Evolutionary conservation across 2,888 invertebrate genomes (phyloP).

Genomic region (Clanis bilineata): DNA sequence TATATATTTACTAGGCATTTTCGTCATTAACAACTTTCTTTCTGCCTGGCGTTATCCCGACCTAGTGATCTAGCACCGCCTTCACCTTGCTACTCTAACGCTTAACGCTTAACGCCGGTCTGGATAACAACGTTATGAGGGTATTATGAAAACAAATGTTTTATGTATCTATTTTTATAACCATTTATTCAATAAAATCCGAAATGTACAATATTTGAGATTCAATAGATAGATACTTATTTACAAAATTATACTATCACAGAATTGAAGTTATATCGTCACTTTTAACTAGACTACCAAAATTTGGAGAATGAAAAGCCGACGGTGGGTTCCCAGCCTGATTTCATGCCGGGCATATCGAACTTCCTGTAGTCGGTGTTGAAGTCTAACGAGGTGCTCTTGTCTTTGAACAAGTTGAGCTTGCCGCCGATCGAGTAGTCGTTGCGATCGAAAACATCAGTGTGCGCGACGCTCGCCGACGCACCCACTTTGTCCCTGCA

Average conservation of each 20-base stretch:
- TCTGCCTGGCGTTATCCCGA: too few relatives aligned
- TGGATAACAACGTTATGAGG: too few relatives aligned
- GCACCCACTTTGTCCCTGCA: conserved; percentile 20
- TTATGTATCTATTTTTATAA: too few relatives aligned
- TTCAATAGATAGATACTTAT: background rate
- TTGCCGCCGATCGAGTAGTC: conserved; percentile 16
- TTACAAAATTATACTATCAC: background rate
- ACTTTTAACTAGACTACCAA: background rate
- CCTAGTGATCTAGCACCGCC: too few relatives aligned
- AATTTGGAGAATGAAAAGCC: conserved; percentile 15
- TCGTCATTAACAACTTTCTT: too few relatives aligned
- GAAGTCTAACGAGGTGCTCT: conserved; percentile 13
- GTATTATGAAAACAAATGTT: too few relatives aligned
- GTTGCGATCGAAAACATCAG: conserved; percentile 14
- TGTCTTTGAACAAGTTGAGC: conserved; percentile 5
- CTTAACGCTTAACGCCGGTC: too few relatives aligned
- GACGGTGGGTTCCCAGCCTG: conserved; percentile 13
- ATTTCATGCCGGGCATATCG: conserved; percentile 10
- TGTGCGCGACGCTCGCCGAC: conserved; percentile 9
- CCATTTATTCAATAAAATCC: too few relatives aligned
- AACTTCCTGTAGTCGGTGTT: conserved; percentile 17
- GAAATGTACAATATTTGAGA: background rate
- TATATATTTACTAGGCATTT: too few relatives aligned
- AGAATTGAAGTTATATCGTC: background rate
- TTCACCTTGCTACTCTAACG: too few relatives aligned